Evolutionary conservation across 2,113 vertebrate genomes (phyloP), one percentile per base, ranked within the genome.

Genomic region (Amphiprion ocellaris): DNA sequence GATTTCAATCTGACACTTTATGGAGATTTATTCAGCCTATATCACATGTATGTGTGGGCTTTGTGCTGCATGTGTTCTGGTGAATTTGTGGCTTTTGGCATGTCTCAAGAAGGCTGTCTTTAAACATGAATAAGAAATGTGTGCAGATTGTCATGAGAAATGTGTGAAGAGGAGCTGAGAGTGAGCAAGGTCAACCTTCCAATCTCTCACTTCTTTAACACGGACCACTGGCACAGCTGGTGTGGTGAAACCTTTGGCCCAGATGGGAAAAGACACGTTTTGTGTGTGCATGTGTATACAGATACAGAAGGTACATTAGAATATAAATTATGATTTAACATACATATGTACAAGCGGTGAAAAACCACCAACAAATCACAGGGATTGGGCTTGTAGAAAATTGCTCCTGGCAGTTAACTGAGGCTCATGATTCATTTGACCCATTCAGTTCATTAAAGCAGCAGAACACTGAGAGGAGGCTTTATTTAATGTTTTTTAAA

Each of bases 51-150:
- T 82, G 58, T 83, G 41, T 17, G n/a, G 50, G 55, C 53, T 77
- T 24, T 76, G 52, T 65, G 66, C 58, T n/a, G 30, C 67, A 64
- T 37, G 30, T 30, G 30, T 7, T 46, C 26, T 60, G 68, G 67
- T 65, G 66, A 81, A 60, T 8, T 9, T 67, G 61, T 67, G 53
- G 69, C 70, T 79, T 33, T 80, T 46, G 61, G 71, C 60, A 68
- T 86, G 54, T 77, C 74, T 69, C 3, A 3, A 73, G 76, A 63
- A 47, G 64, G 37, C 56, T 76, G 81, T 76, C 68, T 86, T 90
- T 78, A 79, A 85, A 86, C 62, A 89, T 92, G 83, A 87, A 92
- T 92, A 90, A 90, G 78, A 90, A 74, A 92, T 76, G 70, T 19
- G 66, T n/a, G 47, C 73, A 76, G 55, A 44, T 73, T 81, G 77